These are phyloP conservation scores for Eudorcas thomsonii DNA, from an alignment of 2,113 vertebrate species.

Conservation along the genomic window DNA sequence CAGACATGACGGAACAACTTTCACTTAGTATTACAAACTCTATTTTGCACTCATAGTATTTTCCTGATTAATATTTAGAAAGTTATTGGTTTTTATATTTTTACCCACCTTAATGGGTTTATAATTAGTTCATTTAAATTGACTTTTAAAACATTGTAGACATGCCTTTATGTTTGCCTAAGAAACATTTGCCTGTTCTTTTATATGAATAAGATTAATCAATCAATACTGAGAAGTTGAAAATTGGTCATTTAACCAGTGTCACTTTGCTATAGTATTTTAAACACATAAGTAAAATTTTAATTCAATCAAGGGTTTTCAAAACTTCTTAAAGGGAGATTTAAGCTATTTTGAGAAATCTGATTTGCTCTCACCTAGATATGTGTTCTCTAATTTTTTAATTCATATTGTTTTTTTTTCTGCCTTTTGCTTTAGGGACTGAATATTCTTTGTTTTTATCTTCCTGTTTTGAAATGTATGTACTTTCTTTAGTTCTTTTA, in stretches of 20 bases:
- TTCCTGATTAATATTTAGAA: background rate
- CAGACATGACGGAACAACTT: fast-evolving
- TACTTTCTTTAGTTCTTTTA: background rate
- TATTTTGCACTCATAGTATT: background rate
- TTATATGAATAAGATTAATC: background rate
- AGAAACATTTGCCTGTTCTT: background rate
- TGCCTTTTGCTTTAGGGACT: background rate
- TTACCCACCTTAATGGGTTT: background rate
- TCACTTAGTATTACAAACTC: background rate
- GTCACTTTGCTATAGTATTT: background rate
- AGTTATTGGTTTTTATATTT: slow-evolving; percentile 5
- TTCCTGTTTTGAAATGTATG: background rate
- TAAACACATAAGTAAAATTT: background rate
- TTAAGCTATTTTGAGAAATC: background rate
- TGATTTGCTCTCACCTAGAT: background rate
- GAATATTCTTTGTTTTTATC: background rate
- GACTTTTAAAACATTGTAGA: background rate
- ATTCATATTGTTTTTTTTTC: background rate
- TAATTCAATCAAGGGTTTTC: background rate
- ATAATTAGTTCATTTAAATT: background rate
- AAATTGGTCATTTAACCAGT: background rate
- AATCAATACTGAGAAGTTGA: background rate
- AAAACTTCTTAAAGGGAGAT: background rate
- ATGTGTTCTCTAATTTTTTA: background rate
- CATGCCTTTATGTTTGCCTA: background rate